Percentiles rank a stretch among this genome's conserved stretches.
Conservation (phyloP, 2,797 vertebrate species). For the Liasis olivaceus region DNA sequence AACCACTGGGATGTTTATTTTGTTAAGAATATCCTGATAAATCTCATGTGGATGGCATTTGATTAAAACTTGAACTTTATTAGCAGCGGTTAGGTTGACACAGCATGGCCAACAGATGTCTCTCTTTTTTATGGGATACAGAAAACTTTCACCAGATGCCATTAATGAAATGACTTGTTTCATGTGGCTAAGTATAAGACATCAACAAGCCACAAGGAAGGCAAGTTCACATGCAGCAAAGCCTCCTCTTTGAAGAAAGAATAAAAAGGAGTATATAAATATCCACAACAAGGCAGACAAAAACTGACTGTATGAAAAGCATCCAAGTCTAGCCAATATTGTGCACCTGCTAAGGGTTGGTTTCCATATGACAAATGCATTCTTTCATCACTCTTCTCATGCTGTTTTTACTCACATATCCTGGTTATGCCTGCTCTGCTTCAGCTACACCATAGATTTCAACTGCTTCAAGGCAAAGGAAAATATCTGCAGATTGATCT, state of each 20-base stretch:
- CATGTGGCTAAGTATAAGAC: constrained; percentile 44
- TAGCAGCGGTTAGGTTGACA: constrained; percentile 17
- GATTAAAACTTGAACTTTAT: neutral
- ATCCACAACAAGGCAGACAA: constrained; percentile 10
- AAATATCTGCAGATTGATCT: neutral
- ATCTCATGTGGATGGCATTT: neutral
- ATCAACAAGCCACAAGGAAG: constrained; percentile 30
- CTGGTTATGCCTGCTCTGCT: neutral
- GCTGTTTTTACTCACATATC: constrained; percentile 1
- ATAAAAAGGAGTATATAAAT: constrained; percentile 45
- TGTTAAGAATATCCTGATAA: constrained; percentile 8
- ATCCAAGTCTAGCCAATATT: neutral
- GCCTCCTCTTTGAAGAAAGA: constrained; percentile 41
- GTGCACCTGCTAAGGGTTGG: constrained; percentile 12
- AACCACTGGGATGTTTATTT: neutral
- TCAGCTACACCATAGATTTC: neutral
- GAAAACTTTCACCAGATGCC: constrained; percentile 29
- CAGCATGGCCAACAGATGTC: constrained; percentile 8
- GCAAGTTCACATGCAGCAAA: constrained; percentile 37
- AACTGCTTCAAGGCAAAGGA: neutral
- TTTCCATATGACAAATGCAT: neutral
- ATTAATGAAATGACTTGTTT: constrained; percentile 28
- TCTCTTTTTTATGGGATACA: constrained; percentile 24
- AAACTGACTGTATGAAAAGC: constrained; percentile 32
- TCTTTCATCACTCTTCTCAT: neutral